Conservation (phyloP, 2,888 invertebrate species). For the Leptinotarsa tumamoca region DNA sequence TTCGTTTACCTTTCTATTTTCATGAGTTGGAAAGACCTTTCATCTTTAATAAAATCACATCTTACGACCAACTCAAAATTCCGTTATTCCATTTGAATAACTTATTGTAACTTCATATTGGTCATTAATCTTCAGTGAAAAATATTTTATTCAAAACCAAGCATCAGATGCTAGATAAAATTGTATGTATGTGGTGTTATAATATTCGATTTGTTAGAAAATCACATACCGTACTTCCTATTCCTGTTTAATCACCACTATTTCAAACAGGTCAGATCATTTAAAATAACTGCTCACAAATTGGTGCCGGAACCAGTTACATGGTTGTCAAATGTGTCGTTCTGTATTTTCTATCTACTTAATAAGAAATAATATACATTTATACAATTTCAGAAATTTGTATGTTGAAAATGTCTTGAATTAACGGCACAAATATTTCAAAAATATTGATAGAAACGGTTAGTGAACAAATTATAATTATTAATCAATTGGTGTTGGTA, state of each 20-base stretch:
- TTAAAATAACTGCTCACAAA: constrained; percentile 28
- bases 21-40: no score
- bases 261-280: constrained; percentile 42
- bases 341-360: neutral
- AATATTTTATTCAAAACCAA: constrained; percentile 2
- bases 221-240: constrained; percentile 52
- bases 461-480: no score
- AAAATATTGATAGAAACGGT: no score
- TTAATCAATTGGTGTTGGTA: no score
- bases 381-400: no score
- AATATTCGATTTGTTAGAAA: constrained; percentile 48
- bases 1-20: no score
- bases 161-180: constrained; percentile 17
- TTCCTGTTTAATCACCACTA: constrained; percentile 49
- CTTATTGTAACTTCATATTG: neutral
- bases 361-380: no score
- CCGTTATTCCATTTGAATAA: neutral
- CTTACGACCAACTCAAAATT: no score
- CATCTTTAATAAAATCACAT: no score
- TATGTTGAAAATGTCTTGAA: no score
- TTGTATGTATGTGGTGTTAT: constrained; percentile 30
- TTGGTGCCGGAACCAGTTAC: constrained; percentile 19
- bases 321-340: neutral
- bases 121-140: neutral
- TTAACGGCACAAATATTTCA: no score